Conservation (phyloP, 2,797 vertebrate species). For the Epinephelus awoara region DNA sequence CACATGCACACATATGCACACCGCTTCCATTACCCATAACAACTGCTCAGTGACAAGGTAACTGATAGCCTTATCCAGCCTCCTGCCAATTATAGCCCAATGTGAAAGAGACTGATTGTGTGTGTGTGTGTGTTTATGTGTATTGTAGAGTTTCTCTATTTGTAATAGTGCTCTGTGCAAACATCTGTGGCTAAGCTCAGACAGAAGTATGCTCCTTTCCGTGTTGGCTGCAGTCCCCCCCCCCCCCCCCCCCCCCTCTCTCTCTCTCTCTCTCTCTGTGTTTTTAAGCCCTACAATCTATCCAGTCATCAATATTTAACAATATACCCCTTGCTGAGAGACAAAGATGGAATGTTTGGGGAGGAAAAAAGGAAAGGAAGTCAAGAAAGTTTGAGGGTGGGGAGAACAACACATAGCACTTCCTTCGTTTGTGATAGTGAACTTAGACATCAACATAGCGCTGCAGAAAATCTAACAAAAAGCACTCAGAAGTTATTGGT, state of each 20-base stretch:
- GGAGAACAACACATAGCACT: conserved; percentile 30
- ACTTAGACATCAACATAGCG: conserved; percentile 31
- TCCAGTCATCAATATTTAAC: conserved; percentile 80
- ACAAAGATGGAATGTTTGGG: conserved; percentile 46
- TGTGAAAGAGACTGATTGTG: conserved; percentile 79
- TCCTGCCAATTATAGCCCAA: conserved; percentile 81
- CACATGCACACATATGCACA: conserved; percentile 18
- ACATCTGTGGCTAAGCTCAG: conserved; percentile 76
- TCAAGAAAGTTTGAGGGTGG: conserved; percentile 44
- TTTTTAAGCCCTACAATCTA: conserved; percentile 40
- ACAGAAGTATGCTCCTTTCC: conserved; percentile 75
- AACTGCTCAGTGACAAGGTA: conserved; percentile 83
- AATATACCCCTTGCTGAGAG: conserved; percentile 66
- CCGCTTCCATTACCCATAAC: conserved; percentile 78
- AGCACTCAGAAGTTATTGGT: conserved; percentile 18
- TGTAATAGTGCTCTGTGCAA: conserved; percentile 67
- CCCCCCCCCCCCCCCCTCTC: no score
- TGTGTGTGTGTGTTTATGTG: conserved; percentile 36
- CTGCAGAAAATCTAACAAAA: conserved; percentile 21
- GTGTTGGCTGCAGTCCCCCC: conserved; percentile 65
- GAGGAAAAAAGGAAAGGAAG: conserved; percentile 18
- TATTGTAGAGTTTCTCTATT: conserved; percentile 68
- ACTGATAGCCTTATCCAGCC: conserved; percentile 79
- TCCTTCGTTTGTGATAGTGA: conserved; percentile 45
- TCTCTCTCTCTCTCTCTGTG: conserved; percentile 13